Evolutionary conservation across 2,113 vertebrate genomes (phyloP).

Genomic region (Asarcornis scutulata): DNA sequence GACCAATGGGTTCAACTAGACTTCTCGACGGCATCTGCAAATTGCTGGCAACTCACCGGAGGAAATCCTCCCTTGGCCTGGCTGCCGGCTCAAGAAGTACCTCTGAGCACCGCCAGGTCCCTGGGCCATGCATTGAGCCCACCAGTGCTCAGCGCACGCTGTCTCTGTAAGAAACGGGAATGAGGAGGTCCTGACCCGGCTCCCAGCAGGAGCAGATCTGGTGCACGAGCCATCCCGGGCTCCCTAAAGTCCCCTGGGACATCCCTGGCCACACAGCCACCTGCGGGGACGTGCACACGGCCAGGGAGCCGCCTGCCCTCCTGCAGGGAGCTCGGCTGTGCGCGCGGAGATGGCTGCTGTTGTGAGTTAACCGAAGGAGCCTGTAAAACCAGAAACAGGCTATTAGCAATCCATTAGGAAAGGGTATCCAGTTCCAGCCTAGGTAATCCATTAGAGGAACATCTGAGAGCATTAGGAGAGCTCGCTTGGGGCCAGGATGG

Average conservation of each 20-base stretch:
- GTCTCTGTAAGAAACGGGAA: accelerated
- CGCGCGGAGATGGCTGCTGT: not conserved
- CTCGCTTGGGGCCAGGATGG: slow-evolving; percentile 73
- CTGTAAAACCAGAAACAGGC: slow-evolving; percentile 83
- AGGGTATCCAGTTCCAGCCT: slow-evolving; percentile 78
- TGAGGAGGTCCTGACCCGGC: not conserved
- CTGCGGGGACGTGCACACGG: not conserved
- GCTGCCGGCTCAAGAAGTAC: slow-evolving; percentile 23
- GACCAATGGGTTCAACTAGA: slow-evolving; percentile 61
- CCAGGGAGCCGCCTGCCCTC: not conserved
- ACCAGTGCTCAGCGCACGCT: not conserved
- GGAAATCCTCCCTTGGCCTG: slow-evolving; percentile 46
- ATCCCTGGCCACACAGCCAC: not conserved
- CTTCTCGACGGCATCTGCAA: slow-evolving; percentile 32
- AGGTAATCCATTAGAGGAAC: slow-evolving; percentile 81
- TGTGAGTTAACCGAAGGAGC: slow-evolving; percentile 66
- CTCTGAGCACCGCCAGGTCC: not conserved
- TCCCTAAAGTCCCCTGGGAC: not conserved
- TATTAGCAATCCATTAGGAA: slow-evolving; percentile 84
- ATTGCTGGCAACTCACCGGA: slow-evolving; percentile 44
- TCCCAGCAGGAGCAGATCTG: not conserved
- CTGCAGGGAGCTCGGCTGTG: not conserved
- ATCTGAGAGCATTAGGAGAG: slow-evolving; percentile 75
- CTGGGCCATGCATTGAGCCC: accelerated
- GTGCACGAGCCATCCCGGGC: not conserved